Evolutionary conservation across 2,113 vertebrate species (phyloP).

Genomic region (Aldabrachelys gigantea): DNA sequence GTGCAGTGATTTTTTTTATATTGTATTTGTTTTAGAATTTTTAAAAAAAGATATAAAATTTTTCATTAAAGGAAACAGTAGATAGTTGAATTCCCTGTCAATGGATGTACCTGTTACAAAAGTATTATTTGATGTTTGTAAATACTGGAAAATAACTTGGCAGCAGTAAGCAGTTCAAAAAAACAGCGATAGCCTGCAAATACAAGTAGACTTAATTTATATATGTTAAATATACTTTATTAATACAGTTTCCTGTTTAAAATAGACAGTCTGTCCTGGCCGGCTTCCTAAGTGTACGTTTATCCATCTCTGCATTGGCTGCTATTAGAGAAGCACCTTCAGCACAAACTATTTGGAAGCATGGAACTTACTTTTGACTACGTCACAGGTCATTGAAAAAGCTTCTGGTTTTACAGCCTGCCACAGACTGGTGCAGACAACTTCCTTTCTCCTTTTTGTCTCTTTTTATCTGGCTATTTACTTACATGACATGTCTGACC

Average conservation of each 20-base stretch:
- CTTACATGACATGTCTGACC: neutral
- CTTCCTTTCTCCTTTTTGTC: constrained; percentile 26
- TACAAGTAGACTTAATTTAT: constrained; percentile 14
- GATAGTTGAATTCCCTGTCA: constrained; percentile 27
- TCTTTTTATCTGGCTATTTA: neutral
- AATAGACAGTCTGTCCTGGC: neutral
- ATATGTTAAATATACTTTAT: neutral
- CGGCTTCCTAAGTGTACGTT: neutral
- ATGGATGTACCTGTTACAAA: neutral
- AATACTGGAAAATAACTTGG: neutral
- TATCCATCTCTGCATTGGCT: fast-evolving
- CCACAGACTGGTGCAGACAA: constrained; percentile 18
- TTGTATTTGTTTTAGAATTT: constrained; percentile 10
- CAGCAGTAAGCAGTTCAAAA: neutral
- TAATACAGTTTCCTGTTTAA: neutral
- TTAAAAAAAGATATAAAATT: constrained; percentile 39
- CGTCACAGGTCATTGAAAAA: neutral
- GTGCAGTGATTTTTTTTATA: neutral
- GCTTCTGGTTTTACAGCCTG: constrained; percentile 45
- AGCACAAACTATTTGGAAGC: neutral
- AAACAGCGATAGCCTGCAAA: neutral
- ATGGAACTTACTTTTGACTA: fast-evolving
- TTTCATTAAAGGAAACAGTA: neutral
- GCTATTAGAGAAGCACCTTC: neutral
- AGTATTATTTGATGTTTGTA: constrained; percentile 21